Percentiles rank a stretch among this genome's conserved stretches.
Conservation (phyloP, 2,113 vertebrate genomes). For the Phyllopteryx taeniolatus region DNA sequence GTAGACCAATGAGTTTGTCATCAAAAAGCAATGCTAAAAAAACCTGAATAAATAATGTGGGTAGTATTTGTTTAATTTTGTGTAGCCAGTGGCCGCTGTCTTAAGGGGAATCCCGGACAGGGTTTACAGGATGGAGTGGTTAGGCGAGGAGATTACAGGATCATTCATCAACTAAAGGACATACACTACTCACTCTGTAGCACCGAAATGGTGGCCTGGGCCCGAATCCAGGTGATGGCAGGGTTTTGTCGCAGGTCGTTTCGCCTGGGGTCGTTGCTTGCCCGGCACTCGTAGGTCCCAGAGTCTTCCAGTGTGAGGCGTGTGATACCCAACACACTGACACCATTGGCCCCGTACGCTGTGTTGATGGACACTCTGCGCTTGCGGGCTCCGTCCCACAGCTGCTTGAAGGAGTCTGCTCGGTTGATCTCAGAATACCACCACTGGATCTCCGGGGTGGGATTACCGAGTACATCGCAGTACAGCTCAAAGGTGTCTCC, state of each 20-base stretch:
- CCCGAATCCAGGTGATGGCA: slow-evolving; percentile 97
- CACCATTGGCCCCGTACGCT: slow-evolving; percentile 91
- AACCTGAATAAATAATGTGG: no score
- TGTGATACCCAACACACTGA: slow-evolving; percentile 94
- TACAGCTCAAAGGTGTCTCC: slow-evolving; percentile 99
- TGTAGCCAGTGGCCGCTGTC: no score
- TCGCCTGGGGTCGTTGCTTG: slow-evolving; percentile 97
- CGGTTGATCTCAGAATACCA: slow-evolving; percentile 98
- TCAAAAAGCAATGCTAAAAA: no score
- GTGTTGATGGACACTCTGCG: slow-evolving; percentile 94
- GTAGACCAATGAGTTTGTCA: no score
- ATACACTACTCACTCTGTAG: slow-evolving; percentile 98
- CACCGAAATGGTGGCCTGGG: slow-evolving; percentile 98
- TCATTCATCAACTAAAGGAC: slow-evolving; percentile 84
- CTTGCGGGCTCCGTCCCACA: slow-evolving; percentile 95
- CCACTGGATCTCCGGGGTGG: slow-evolving; percentile 99
- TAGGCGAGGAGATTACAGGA: slow-evolving; percentile 4
- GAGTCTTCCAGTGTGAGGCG: slow-evolving; percentile 95
- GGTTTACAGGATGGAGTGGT: neutral
- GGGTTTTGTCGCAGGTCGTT: slow-evolving; percentile 98
- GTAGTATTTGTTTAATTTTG: no score
- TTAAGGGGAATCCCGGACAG: no score
- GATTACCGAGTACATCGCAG: slow-evolving; percentile 97
- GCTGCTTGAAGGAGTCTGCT: slow-evolving; percentile 98
- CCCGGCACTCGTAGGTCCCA: slow-evolving; percentile 98